A percentile compares a stretch with the other conserved stretches of the same genome.
Conservation (phyloP, 2,113 vertebrate species). For the Prochilodus magdalenae region DNA sequence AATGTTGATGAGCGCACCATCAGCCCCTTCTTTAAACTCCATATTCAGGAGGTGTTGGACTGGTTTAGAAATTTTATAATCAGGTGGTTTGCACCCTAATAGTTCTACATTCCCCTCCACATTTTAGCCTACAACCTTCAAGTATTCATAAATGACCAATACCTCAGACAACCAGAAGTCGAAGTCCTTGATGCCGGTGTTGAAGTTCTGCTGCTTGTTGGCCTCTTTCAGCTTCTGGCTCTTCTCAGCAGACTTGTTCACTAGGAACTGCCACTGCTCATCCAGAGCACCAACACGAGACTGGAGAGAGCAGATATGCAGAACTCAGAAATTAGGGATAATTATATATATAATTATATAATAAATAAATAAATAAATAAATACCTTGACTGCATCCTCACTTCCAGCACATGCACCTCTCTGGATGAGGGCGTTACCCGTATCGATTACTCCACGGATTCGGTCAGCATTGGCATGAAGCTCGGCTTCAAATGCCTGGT, state of each 20-base stretch:
- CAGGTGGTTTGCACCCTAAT: too few relatives aligned
- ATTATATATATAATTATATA: too few relatives aligned
- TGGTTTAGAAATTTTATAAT: too few relatives aligned
- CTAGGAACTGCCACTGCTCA: constrained; percentile 98
- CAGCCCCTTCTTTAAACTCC: too few relatives aligned
- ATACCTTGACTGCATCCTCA: constrained; percentile 96
- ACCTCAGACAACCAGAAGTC: constrained; percentile 99
- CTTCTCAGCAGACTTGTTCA: constrained; percentile 97
- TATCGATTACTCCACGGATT: constrained; percentile 94
- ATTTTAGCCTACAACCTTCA: neutral
- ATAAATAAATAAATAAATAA: neutral
- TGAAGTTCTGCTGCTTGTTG: constrained; percentile 99
- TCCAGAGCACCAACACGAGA: constrained; percentile 88
- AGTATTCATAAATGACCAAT: neutral
- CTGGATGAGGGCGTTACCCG: constrained; percentile 93
- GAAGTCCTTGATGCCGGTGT: constrained; percentile 99
- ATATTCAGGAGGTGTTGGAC: too few relatives aligned
- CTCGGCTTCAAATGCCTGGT: constrained; percentile 97
- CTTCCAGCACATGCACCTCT: constrained; percentile 95
- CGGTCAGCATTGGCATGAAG: constrained; percentile 96
- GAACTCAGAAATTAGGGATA: too few relatives aligned
- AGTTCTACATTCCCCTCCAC: neutral
- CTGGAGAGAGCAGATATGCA: constrained; percentile 65
- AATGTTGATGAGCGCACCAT: too few relatives aligned
- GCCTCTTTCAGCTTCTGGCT: constrained; percentile 98